These are phyloP conservation scores for Tapirus terrestris DNA, from an alignment of 2,113 vertebrate genomes.

Conservation along the genomic window DNA sequence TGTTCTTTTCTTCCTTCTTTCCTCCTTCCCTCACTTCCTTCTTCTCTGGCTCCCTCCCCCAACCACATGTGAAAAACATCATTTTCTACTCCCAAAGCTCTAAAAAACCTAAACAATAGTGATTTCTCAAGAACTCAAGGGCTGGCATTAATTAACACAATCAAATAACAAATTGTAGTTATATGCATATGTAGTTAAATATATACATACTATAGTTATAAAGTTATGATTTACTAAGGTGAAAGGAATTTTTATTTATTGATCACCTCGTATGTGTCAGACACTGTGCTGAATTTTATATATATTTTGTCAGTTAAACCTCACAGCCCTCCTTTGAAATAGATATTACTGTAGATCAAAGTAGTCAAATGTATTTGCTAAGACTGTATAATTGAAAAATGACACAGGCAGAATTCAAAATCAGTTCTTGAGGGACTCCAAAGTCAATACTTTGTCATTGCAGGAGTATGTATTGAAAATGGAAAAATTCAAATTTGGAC, in stretches of 20 bases:
- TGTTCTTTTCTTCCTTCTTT: background rate
- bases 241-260: background rate
- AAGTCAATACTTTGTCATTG: background rate
- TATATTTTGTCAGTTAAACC: background rate
- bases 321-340: background rate
- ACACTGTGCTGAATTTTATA: background rate
- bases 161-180: background rate
- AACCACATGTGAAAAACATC: background rate
- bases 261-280: background rate
- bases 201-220: background rate
- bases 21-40: background rate
- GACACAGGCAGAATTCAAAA: constrained; percentile 23
- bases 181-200: background rate
- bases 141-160: background rate
- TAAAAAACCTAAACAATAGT: background rate
- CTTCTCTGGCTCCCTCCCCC: background rate
- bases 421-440: background rate
- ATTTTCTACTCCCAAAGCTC: background rate
- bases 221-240: background rate
- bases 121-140: constrained; percentile 26
- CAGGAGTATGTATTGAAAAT: background rate
- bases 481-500: background rate
- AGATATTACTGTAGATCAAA: background rate
- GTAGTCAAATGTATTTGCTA: background rate
- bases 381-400: background rate